Base-by-base conservation (phyloP, 2,888 invertebrate species). In the Escarpia spicata region DNA sequence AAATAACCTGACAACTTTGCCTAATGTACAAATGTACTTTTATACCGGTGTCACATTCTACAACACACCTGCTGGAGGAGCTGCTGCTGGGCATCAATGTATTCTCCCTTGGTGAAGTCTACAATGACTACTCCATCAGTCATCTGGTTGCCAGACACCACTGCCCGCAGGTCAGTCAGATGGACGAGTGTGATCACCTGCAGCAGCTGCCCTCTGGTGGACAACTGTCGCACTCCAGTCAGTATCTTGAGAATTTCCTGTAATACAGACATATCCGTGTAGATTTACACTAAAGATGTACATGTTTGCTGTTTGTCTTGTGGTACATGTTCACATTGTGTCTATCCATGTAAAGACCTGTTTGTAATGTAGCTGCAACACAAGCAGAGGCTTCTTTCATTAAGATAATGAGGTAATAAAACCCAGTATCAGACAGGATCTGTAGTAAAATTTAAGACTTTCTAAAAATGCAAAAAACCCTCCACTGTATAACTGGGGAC, bases 11-110 rank as follows among this genome's bases (percentile, higher is more conserved):
- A 37, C 37, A 52, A 52, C 52, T 52, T 52, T 12, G 10, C 52
- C 52, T 52, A 52, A 52, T 52, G 3, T 52, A 52, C 9, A 9
- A 52, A 52, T 12, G 52, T 12, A 52, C 9, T 52, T 9, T 52
- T 52, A 26, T 75, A 6, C 3, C 19, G 6, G 26, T 26, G 75
- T 75, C 19, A 19, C 75, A 15, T 6, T 1, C 75, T 4, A 26
- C 75, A 15, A 92, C 26, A 52, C 92, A 95, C 95, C 95, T 95
- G 95, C 91, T 95, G 92, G 1, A 96, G 94, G 1, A 95, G 94
- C 45, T 95, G 93, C 12, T 93, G 93, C 92, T 96, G 96, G 8
- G 95, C 95, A 60, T 95, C 93, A 37, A 95, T 93, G 93, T 96
- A 96, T 91, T 94, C 93, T 26, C 60, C 37, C 37, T 75, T 75